These are phyloP conservation scores for Aurelia sp. DNA, from an alignment of 30 jellyfish, hydroid and myxozoan genomes.

Conservation along the genomic window DNA sequence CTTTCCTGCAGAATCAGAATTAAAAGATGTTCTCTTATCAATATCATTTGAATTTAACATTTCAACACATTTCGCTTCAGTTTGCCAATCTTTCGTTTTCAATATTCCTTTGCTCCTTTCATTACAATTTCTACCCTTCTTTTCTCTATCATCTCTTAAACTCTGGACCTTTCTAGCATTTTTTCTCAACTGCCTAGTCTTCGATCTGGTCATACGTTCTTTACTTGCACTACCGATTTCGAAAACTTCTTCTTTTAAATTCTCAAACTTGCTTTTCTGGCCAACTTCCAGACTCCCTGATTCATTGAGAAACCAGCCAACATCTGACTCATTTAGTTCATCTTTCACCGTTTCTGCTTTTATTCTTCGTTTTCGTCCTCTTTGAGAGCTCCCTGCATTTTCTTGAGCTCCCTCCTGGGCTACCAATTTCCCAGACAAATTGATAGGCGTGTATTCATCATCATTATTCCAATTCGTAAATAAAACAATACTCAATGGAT, in stretches of 20 bases:
- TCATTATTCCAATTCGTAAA: slow-evolving; percentile 64
- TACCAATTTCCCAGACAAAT: neutral
- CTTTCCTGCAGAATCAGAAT: neutral
- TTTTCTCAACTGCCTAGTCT: neutral
- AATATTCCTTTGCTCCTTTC: neutral
- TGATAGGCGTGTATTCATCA: slow-evolving; percentile 51
- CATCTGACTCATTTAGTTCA: neutral
- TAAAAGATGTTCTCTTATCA: neutral
- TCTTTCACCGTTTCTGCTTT: neutral
- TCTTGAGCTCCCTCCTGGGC: neutral
- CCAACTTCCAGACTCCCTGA: slow-evolving; percentile 44
- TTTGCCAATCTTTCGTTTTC: neutral
- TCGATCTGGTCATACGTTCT: slow-evolving; percentile 14
- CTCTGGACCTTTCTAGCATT: neutral
- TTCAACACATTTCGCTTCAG: neutral
- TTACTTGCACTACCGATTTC: neutral
- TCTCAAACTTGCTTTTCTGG: neutral
- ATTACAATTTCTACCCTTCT: neutral
- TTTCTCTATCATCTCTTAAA: neutral
- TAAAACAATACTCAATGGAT: slow-evolving; percentile 56
- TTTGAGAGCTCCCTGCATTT: neutral
- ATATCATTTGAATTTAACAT: neutral
- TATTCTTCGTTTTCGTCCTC: neutral
- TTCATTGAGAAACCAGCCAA: slow-evolving; percentile 54
- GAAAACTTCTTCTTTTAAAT: neutral